Conservation (phyloP, 1,140 invertebrate species). For the Lepidurus apus region DNA sequence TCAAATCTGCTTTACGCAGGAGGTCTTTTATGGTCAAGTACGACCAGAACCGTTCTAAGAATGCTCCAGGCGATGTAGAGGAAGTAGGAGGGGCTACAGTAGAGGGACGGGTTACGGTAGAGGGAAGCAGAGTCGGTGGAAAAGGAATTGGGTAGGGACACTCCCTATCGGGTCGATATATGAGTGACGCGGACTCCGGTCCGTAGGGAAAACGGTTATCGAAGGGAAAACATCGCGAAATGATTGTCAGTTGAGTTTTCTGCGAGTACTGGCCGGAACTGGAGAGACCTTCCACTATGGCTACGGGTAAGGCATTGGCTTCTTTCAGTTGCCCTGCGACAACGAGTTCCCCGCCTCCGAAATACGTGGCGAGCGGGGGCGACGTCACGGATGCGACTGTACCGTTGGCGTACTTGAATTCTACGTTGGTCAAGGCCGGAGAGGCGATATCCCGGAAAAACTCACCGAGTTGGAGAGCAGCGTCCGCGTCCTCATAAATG, state of each 20-base stretch:
- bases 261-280: neutral
- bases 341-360: constrained; percentile 54
- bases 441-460: constrained; percentile 68
- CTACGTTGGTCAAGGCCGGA: constrained; percentile 59
- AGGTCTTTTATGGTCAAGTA: too few relatives aligned
- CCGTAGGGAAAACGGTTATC: neutral
- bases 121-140: neutral
- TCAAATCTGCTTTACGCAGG: too few relatives aligned
- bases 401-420: constrained; percentile 53
- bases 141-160: neutral
- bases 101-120: constrained; percentile 32
- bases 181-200: neutral
- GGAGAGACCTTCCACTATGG: neutral
- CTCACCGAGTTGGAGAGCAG: constrained; percentile 59
- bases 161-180: constrained; percentile 27
- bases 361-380: constrained; percentile 52
- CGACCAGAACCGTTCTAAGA: constrained; percentile 62
- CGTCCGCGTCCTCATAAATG: constrained; percentile 67
- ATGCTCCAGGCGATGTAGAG: constrained; percentile 36
- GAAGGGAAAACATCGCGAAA: neutral
- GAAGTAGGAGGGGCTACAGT: constrained; percentile 35
- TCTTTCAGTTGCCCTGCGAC: constrained; percentile 51
- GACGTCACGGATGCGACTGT: constrained; percentile 43
- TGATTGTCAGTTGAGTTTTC: neutral
- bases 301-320: neutral